Conservation (phyloP, 2,797 vertebrate genomes). For the Notolepis coatsorum region DNA sequence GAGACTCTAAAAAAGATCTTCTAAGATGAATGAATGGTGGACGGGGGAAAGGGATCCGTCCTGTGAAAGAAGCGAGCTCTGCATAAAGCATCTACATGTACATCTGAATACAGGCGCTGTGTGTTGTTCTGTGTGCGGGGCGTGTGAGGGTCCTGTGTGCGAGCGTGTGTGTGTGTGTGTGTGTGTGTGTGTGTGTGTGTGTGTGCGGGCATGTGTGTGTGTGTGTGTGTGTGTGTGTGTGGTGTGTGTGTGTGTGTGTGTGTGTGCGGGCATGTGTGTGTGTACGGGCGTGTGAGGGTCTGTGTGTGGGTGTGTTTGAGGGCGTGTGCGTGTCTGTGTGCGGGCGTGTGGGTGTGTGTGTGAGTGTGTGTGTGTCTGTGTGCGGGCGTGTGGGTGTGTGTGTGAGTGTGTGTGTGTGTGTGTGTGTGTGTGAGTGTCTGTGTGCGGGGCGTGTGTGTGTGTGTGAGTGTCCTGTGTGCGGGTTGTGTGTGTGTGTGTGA, state of each 20-base stretch:
- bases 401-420: background rate
- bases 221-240: conserved; percentile 31
- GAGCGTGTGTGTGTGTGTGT: background rate
- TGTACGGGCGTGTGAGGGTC: background rate
- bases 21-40: conserved; percentile 84
- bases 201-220: conserved; percentile 7
- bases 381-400: too few relatives aligned
- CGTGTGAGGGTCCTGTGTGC: too few relatives aligned
- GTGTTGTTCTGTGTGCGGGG: conserved; percentile 55
- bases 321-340: conserved; percentile 12
- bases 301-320: conserved; percentile 21
- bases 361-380: conserved; percentile 57
- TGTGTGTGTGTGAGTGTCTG: conserved; percentile 25
- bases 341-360: conserved; percentile 28
- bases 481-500: conserved; percentile 65
- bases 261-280: background rate
- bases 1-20: conserved; percentile 76
- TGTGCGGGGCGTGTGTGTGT: conserved; percentile 10
- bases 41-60: conserved; percentile 77
- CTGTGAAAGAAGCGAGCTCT: conserved; percentile 80
- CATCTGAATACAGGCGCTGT: conserved; percentile 82
- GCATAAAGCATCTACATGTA: conserved; percentile 80
- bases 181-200: conserved; percentile 25
- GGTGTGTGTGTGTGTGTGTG: conserved; percentile 64
- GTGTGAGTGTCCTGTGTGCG: conserved; percentile 30